Evolutionary conservation across 2,797 vertebrate genomes (phyloP), one percentile per base, ranked within the genome.

Genomic region (Centropyge bicolor): DNA sequence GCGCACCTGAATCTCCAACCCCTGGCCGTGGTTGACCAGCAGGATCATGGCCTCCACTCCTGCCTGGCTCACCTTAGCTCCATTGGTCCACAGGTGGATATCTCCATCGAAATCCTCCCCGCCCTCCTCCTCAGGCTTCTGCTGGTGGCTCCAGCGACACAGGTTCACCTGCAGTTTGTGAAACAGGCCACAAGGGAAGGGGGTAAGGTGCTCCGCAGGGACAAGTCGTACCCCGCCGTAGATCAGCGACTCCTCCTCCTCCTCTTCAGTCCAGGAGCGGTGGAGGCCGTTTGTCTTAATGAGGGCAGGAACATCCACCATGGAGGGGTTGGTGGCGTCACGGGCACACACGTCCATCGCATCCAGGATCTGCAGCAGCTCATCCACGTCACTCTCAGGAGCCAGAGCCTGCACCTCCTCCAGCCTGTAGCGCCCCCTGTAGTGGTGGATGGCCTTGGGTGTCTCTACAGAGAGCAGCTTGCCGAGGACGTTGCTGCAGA

Each of bases 131-230:
- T 98, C 97, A 0, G 96, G 79, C 78, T 96, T 97, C 86, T 99
- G 98, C 88, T 99, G 98, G 91, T 98, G 97, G 94, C 97, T 95
- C 98, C 98, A 99, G 66, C 98, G 95, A 80, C 98, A 99, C 19
- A 99, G 94, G 91, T 98, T 99, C 65, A 99, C 98, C 91, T 99
- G 98, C 82, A 99, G 96, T 91, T 99, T 99, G 94, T 99, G 97
- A 73, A 99, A 99, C 81, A 99, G 95, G 89, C 98, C 97, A 24
- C 97, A 99, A 1, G 98, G 98, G 91, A 98, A 98, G 0, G 98
- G 96, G 0, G 98, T 95, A 45, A 98, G 96, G 90, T 99, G 98
- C 94, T 99, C 98, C 3, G 97, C 97, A 0, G 98, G 98, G 81
- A 99, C 97, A 0, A 99, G 92, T 31, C 98, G 95, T 38, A 99